phyloP scores from a whole-genome alignment of 2,113 vertebrate genomes.

The Barnardius zonarius region DNA sequence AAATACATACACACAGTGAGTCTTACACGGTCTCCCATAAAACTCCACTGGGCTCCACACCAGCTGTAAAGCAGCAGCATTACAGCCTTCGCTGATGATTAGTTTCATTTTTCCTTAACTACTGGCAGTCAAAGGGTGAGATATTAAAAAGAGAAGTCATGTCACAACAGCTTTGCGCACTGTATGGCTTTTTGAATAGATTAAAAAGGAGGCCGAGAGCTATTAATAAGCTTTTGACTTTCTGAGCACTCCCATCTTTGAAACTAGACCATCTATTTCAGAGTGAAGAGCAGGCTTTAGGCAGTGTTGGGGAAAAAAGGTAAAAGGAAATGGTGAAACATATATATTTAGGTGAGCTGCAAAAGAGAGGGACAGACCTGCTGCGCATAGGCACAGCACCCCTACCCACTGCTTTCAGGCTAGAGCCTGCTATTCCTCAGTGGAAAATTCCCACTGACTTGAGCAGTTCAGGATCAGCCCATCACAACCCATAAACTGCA shows the following conservation, averaged over 20 bases:
- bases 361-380: neutral
- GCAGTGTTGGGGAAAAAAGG: neutral
- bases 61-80: neutral
- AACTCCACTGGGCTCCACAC: neutral
- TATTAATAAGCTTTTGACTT: conserved; percentile 45
- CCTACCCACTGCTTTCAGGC: neutral
- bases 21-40: neutral
- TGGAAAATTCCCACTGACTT: neutral
- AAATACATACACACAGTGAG: too few species aligned
- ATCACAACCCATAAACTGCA: neutral
- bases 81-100: neutral
- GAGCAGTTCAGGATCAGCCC: neutral
- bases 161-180: conserved; percentile 42
- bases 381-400: neutral
- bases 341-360: neutral
- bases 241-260: neutral
- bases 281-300: neutral
- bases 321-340: neutral
- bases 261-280: neutral
- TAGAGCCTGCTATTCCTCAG: neutral
- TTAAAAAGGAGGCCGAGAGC: conserved; percentile 9
- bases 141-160: conserved; percentile 10
- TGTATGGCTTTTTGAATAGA: neutral
- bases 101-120: conserved; percentile 22
- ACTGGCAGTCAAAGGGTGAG: neutral